A percentile compares a stretch with the other conserved stretches of the same genome.
Evolutionary conservation across 2,888 invertebrate species (phyloP).

Genomic region (Taphrorychus bicolor): DNA sequence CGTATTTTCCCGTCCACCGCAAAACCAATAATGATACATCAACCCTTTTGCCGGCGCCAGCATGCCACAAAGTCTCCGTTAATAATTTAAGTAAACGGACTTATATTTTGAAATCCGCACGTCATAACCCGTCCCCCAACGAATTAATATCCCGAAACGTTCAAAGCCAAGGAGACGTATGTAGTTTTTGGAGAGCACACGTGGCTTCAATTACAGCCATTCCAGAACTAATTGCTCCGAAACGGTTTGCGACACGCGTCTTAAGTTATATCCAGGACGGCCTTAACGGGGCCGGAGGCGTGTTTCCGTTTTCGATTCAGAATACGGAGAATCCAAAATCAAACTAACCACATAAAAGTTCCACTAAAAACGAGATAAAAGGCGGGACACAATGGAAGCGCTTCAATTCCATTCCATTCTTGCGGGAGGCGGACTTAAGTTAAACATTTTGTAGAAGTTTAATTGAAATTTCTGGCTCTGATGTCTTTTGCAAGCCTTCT

Average conservation of each 20-base stretch:
- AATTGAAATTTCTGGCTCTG: slow-evolving; percentile 32
- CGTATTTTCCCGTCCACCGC: neutral
- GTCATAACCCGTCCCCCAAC: slow-evolving; percentile 26
- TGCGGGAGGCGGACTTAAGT: slow-evolving; percentile 20
- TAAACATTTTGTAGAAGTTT: slow-evolving; percentile 35
- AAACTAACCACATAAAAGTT: slow-evolving; percentile 7
- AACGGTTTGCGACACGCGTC: slow-evolving; percentile 34
- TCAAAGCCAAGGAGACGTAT: slow-evolving; percentile 32
- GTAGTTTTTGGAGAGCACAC: slow-evolving; percentile 26
- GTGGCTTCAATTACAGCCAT: slow-evolving; percentile 41
- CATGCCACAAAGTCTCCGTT: slow-evolving; percentile 17
- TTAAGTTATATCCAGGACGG: slow-evolving; percentile 31
- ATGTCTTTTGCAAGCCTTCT: slow-evolving; percentile 15
- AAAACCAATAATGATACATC: slow-evolving; percentile 2
- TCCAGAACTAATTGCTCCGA: slow-evolving; percentile 38
- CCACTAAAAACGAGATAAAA: neutral
- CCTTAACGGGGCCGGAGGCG: slow-evolving; percentile 30
- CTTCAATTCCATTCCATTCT: slow-evolving; percentile 11
- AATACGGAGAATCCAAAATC: neutral
- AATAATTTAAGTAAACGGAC: slow-evolving; percentile 31
- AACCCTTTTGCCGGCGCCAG: slow-evolving; percentile 19
- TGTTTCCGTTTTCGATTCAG: slow-evolving; percentile 31
- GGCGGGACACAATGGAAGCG: neutral
- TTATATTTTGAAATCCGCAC: slow-evolving; percentile 37
- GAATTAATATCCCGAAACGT: slow-evolving; percentile 34